Evolutionary conservation across 2,797 vertebrate genomes (phyloP), one percentile per base, ranked within the genome.

Genomic region (Meda fulgida): DNA sequence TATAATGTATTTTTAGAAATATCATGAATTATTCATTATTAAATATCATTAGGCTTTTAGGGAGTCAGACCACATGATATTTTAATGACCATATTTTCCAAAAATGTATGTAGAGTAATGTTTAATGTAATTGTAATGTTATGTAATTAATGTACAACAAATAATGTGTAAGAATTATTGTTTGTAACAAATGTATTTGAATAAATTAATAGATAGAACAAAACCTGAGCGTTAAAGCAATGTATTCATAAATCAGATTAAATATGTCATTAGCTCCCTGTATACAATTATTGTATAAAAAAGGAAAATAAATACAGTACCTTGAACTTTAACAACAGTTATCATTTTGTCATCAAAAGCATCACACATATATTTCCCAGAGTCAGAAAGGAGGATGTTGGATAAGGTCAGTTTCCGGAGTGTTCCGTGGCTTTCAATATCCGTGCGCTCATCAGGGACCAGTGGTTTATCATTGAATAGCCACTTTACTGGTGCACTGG

Each of bases 321-420:
- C 97, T 96, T 97, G 95, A 85, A 99, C 94, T 0, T 91, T 94
- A 89, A 99, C 88, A 0, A 95, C 85, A 91, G 95, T 97, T 91
- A 96, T 82, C 88, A 98, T 95, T 94, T 95, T 97, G 93, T 99
- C 98, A 0, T 95, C 92, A 0, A 92, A 92, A 0, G 96, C 94
- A 58, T 99, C 97, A 7, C 97, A 99, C 70, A 96, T 90, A 81
- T 99, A 99, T 82, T 97, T 96, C 83, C 98, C 98, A 0, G 96
- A 93, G 23, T 99, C 97, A 34, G 93, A 88, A 23, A 90, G 82
- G 0, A 91, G 93, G 23, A 96, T 18, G 0, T 95, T 92, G 75
- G 93, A 95, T 82, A 99, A 85, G 67, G 96, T 91, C 0, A 99
- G 95, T 60, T 96, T 96, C 87, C 96, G 96, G 73, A 95, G 90